These are phyloP conservation scores for Heteropelma amictum DNA, from an alignment of 2,888 invertebrate genomes.

Conservation along the genomic window DNA sequence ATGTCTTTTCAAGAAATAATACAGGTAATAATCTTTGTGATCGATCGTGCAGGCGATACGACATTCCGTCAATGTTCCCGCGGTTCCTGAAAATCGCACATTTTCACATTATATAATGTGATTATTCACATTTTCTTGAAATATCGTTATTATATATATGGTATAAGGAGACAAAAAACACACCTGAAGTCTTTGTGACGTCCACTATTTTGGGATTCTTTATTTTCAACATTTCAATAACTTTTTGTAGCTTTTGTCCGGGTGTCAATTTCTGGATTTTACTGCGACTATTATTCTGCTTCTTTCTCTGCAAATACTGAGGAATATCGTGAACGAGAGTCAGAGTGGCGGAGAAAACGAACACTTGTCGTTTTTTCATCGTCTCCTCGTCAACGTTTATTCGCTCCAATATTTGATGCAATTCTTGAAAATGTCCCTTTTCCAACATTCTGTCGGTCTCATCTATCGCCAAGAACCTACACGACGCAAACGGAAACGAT, in stretches of 20 bases:
- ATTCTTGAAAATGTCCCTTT: constrained; percentile 95
- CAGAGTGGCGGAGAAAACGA: constrained; percentile 98
- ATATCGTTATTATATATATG: no score
- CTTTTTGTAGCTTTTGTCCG: constrained; percentile 86
- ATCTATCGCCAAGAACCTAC: constrained; percentile 94
- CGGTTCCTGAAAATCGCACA: constrained; percentile 82
- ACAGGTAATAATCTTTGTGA: constrained; percentile 94
- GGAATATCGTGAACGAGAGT: constrained; percentile 94
- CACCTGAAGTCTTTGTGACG: constrained; percentile 88
- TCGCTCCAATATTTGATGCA: constrained; percentile 88
- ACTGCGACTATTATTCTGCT: constrained; percentile 76
- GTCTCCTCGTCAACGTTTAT: constrained; percentile 85
- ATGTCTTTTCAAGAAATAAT: constrained; percentile 91
- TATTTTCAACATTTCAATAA: constrained; percentile 90
- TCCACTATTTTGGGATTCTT: constrained; percentile 96
- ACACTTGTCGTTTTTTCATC: constrained; percentile 87
- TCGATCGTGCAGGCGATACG: constrained; percentile 87
- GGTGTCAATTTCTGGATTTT: constrained; percentile 84
- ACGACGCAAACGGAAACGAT: not conserved
- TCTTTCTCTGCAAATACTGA: constrained; percentile 83
- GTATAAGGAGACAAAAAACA: not conserved
- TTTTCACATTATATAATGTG: not conserved
- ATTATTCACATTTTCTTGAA: not conserved
- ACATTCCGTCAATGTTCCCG: constrained; percentile 90
- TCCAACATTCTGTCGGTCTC: constrained; percentile 99